Percentiles rank a stretch among this genome's conserved stretches.
phyloP scores from a whole-genome alignment of 1,140 invertebrate genomes.

The Diploscapter pachys region DNA sequence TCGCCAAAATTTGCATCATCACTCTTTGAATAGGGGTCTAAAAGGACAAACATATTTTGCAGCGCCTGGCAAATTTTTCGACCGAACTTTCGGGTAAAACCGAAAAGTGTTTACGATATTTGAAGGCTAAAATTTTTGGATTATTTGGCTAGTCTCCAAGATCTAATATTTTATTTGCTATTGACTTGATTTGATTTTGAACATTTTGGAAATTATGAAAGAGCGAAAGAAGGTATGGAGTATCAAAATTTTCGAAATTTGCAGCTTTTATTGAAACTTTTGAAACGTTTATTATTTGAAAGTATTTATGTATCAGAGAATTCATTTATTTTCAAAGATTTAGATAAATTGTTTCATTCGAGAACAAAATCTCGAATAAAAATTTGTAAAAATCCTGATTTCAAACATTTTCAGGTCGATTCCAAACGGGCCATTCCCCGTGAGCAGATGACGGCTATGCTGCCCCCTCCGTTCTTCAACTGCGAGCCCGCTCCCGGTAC shows the following conservation, averaged over 20 bases:
- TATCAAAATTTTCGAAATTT: neutral
- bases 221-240: too few species aligned
- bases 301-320: neutral
- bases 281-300: neutral
- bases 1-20: too few species aligned
- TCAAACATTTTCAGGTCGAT: conserved; percentile 66
- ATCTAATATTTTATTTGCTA: too few species aligned
- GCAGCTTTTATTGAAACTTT: neutral
- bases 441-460: conserved; percentile 61
- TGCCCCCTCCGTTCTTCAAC: conserved; percentile 39
- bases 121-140: too few species aligned
- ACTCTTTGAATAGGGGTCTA: too few species aligned
- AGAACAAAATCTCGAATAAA: neutral
- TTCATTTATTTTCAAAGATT: neutral
- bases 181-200: too few species aligned
- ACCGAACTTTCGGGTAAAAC: too few species aligned
- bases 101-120: too few species aligned
- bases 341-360: neutral
- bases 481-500: conserved; percentile 35
- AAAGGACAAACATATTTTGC: too few species aligned
- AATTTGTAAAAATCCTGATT: neutral
- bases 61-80: too few species aligned
- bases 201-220: too few species aligned
- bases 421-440: conserved; percentile 90
- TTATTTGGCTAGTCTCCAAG: too few species aligned